phyloP scores from a whole-genome alignment of 2,888 invertebrate species.

The Branchellion lobata region DNA sequence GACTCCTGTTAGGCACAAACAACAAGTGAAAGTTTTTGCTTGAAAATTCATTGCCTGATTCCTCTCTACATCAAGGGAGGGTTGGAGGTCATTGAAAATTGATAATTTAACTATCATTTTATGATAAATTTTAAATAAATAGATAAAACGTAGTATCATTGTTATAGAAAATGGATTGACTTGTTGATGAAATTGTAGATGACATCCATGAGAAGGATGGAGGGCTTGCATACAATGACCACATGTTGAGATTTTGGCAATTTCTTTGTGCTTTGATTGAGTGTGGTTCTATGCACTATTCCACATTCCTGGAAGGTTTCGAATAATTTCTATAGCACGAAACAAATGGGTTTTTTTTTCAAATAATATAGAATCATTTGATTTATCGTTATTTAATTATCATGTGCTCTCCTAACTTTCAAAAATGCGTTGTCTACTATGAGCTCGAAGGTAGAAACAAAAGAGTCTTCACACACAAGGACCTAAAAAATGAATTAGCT shows the following conservation, averaged over 20 bases:
- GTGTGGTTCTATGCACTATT: not conserved
- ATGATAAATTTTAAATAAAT: too few relatives aligned
- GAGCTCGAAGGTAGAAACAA: conserved; percentile 81
- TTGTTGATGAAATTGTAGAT: conserved; percentile 8
- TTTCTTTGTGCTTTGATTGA: not conserved
- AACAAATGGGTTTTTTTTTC: too few relatives aligned
- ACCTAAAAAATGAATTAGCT: conserved; percentile 54
- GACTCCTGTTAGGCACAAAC: conserved; percentile 83
- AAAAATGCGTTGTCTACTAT: conserved; percentile 74
- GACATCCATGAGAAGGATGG: not conserved
- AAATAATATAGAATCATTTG: too few relatives aligned
- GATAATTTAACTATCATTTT: not conserved
- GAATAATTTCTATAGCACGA: too few relatives aligned
- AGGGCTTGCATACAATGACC: not conserved
- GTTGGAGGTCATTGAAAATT: not conserved
- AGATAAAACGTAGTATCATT: not conserved
- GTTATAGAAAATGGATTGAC: not conserved
- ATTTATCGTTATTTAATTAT: too few relatives aligned
- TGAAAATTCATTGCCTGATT: not conserved
- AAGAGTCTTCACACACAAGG: conserved; percentile 78
- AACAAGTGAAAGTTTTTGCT: conserved; percentile 79
- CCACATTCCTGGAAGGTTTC: not conserved
- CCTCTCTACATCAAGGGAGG: not conserved
- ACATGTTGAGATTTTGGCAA: not conserved
- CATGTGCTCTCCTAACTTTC: too few relatives aligned